Percentiles rank a stretch among this genome's conserved stretches.
phyloP scores from a whole-genome alignment of 1,140 invertebrate genomes.

The Archivesica marissinica region DNA sequence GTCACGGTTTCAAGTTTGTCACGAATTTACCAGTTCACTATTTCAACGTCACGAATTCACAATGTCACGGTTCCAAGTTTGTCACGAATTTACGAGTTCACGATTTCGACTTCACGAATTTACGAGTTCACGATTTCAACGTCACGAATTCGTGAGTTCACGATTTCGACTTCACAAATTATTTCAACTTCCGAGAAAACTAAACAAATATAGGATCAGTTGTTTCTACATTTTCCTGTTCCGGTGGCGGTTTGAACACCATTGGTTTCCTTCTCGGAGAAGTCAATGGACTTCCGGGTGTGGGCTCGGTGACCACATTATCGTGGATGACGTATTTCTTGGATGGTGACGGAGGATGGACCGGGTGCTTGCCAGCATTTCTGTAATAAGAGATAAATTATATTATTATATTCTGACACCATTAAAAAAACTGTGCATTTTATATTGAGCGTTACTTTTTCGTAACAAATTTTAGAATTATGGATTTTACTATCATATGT shows the following conservation, averaged over 20 bases:
- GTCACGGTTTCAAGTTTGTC: too few relatives aligned
- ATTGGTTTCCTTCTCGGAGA: neutral
- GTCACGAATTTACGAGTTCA: too few relatives aligned
- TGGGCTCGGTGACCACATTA: neutral
- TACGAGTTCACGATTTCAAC: too few relatives aligned
- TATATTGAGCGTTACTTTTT: too few relatives aligned
- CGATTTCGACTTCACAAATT: too few relatives aligned
- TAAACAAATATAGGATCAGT: too few relatives aligned
- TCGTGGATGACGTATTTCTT: neutral
- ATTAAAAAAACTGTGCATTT: neutral
- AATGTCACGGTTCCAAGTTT: too few relatives aligned
- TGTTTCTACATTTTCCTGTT: slow-evolving; percentile 29
- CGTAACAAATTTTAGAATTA: neutral
- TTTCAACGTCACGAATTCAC: too few relatives aligned
- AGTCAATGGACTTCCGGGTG: slow-evolving; percentile 15
- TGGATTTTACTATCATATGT: neutral
- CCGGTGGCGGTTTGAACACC: slow-evolving; percentile 13
- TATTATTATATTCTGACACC: neutral
- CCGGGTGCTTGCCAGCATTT: slow-evolving; percentile 12
- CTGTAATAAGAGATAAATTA: neutral
- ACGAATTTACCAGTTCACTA: too few relatives aligned
- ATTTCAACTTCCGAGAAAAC: too few relatives aligned
- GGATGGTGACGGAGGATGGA: neutral
- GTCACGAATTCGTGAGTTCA: too few relatives aligned
- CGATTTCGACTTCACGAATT: too few relatives aligned